Evolutionary conservation across 2,888 invertebrate genomes (phyloP).

Genomic region (Sphinx pinastri): DNA sequence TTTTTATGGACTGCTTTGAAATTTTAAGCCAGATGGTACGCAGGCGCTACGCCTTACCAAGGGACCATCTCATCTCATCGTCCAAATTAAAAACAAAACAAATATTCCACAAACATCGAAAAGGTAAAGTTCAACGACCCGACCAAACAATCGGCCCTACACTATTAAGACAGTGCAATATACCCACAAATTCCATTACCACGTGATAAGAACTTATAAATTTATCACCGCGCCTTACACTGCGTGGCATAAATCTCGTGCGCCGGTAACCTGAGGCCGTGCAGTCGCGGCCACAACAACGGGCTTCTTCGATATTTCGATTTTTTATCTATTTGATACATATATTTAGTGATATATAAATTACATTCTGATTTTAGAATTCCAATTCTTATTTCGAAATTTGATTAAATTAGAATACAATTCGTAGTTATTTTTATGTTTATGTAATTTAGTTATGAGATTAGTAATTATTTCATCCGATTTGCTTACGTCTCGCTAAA

Average conservation of each 20-base stretch:
- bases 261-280: constrained; percentile 40
- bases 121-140: constrained; percentile 17
- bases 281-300: constrained; percentile 21
- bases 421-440: too few species aligned
- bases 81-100: neutral
- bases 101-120: neutral
- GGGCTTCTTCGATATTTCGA: neutral
- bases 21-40: too few species aligned
- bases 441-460: too few species aligned
- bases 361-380: too few species aligned
- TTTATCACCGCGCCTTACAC: constrained; percentile 69
- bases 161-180: constrained; percentile 35
- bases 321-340: neutral
- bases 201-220: constrained; percentile 75
- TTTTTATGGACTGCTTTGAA: too few species aligned
- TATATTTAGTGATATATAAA: too few species aligned
- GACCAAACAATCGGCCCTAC: constrained; percentile 13
- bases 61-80: neutral
- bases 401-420: too few species aligned
- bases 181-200: constrained; percentile 61
- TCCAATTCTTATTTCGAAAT: too few species aligned
- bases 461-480: too few species aligned
- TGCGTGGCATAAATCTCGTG: constrained; percentile 62
- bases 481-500: too few species aligned
- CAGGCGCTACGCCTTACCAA: too few species aligned